Evolutionary conservation across 2,797 vertebrate species (phyloP).

Genomic region (Stomatorhinus walkeri): DNA sequence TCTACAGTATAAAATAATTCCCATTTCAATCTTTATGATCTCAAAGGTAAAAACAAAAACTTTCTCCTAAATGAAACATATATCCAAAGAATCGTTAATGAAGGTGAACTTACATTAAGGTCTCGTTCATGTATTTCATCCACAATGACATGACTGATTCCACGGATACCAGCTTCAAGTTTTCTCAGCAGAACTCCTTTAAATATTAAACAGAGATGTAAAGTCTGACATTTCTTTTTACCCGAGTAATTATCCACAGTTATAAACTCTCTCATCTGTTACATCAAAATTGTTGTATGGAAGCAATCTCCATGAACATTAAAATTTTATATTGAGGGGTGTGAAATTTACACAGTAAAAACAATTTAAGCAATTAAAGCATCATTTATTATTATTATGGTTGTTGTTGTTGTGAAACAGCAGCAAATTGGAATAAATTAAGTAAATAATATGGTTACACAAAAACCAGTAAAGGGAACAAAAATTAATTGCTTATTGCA

Average conservation of each 20-base stretch:
- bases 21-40: background rate
- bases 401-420: background rate
- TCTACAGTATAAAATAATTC: conserved; percentile 52
- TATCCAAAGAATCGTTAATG: background rate
- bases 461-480: background rate
- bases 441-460: background rate
- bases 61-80: background rate
- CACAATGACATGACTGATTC: conserved; percentile 95
- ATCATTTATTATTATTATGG: background rate
- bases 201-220: background rate
- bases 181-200: conserved; percentile 88
- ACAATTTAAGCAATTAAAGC: background rate
- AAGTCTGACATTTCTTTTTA: background rate
- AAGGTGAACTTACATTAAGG: conserved; percentile 77
- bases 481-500: background rate
- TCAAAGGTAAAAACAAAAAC: background rate
- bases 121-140: conserved; percentile 97
- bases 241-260: background rate
- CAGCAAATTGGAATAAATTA: background rate
- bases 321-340: background rate
- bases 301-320: background rate
- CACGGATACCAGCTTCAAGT: conserved; percentile 86
- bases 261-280: background rate
- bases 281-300: background rate
- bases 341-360: background rate